phyloP scores from a whole-genome alignment of 1,140 invertebrate species.

The Rhizoglyphus robini region DNA sequence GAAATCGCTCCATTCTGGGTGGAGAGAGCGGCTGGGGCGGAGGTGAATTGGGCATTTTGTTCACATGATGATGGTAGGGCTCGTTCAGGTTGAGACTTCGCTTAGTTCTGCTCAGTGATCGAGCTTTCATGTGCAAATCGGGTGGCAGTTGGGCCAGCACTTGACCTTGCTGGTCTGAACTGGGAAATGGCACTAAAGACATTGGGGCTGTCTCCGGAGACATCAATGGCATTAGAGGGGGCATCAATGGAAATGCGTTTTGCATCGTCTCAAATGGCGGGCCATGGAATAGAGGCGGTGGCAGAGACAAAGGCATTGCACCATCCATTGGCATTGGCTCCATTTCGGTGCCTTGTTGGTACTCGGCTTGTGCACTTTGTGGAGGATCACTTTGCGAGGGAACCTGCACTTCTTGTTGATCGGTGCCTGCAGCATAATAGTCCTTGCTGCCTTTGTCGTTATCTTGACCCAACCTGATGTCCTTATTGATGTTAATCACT shows the following conservation, averaged over 20 bases:
- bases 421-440: not conserved
- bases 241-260: not conserved
- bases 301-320: too few relatives aligned
- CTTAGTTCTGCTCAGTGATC: not conserved
- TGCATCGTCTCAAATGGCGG: not conserved
- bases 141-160: not conserved
- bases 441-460: not conserved
- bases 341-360: too few relatives aligned
- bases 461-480: not conserved
- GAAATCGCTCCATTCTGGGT: too few relatives aligned
- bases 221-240: not conserved
- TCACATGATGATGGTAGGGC: constrained; percentile 11
- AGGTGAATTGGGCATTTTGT: not conserved
- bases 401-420: not conserved
- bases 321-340: not conserved
- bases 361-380: not conserved
- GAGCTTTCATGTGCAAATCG: too few relatives aligned
- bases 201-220: too few relatives aligned
- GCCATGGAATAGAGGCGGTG: too few relatives aligned
- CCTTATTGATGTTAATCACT: not conserved
- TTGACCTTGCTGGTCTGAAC: not conserved
- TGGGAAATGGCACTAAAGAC: too few relatives aligned
- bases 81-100: constrained; percentile 3
- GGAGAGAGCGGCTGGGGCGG: not conserved
- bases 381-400: not conserved